phyloP scores from a whole-genome alignment of 1,140 invertebrate genomes.

The Delia radicum region DNA sequence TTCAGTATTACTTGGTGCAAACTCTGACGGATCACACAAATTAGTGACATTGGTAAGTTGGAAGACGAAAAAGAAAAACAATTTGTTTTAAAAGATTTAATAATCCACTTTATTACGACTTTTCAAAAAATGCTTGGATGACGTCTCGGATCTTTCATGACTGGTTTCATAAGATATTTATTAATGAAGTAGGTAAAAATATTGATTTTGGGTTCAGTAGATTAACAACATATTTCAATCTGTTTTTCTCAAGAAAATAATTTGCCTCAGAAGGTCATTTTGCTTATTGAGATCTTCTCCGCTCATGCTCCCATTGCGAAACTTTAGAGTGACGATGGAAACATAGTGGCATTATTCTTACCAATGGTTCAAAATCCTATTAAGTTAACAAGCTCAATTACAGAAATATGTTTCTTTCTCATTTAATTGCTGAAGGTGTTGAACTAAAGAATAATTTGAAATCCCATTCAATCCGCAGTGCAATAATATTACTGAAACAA shows the following conservation, averaged over 20 bases:
- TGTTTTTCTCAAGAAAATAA: constrained; percentile 16
- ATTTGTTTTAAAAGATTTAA: background rate
- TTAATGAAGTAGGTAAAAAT: background rate
- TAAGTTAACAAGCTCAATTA: no score
- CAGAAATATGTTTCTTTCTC: no score
- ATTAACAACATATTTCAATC: background rate
- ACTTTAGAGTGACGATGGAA: background rate
- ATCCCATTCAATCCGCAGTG: constrained; percentile 16
- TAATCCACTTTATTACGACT: background rate
- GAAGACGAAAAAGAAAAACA: background rate
- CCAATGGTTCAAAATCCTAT: no score
- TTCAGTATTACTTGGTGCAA: background rate
- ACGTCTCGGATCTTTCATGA: constrained; percentile 7
- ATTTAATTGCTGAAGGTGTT: background rate
- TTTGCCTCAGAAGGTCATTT: constrained; percentile 19
- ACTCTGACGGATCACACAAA: constrained; percentile 16
- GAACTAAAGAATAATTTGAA: constrained; percentile 8
- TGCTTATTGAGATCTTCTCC: constrained; percentile 11
- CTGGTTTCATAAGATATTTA: background rate
- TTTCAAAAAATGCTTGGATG: constrained; percentile 7
- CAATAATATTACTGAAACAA: constrained; percentile 25
- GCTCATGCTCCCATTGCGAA: constrained; percentile 8
- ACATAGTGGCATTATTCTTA: constrained; percentile 42
- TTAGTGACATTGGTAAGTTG: constrained; percentile 10
- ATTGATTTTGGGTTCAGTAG: no score